Percentiles rank a stretch among this genome's conserved stretches.
phyloP scores from a whole-genome alignment of 2,797 vertebrate species.

The Okamejei kenojei region DNA sequence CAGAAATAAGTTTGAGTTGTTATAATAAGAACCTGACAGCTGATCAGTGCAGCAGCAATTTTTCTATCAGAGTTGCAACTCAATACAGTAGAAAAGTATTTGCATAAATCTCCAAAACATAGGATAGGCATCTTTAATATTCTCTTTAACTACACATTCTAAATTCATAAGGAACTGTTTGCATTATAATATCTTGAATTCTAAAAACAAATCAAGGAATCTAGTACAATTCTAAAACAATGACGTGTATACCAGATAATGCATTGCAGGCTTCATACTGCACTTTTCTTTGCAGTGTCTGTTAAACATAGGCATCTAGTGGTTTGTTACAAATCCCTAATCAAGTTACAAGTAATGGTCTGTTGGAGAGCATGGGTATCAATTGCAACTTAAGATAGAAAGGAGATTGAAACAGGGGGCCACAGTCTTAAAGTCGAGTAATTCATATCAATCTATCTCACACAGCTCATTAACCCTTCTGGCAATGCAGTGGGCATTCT shows the following conservation, averaged over 20 bases:
- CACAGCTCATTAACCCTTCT: neutral
- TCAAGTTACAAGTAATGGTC: neutral
- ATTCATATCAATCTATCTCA: neutral
- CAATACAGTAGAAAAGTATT: neutral
- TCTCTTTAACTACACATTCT: neutral
- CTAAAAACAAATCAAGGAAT: neutral
- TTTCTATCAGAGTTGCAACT: neutral
- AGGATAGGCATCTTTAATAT: neutral
- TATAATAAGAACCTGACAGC: neutral
- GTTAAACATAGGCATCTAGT: neutral
- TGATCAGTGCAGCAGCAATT: neutral
- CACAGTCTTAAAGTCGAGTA: neutral
- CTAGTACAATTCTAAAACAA: neutral
- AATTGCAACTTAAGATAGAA: neutral
- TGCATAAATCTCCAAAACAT: slow-evolving; percentile 1
- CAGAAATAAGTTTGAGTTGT: neutral
- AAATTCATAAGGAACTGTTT: neutral
- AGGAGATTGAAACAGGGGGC: neutral
- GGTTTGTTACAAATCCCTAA: neutral
- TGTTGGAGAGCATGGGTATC: neutral
- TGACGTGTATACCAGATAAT: neutral
- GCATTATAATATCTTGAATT: neutral
- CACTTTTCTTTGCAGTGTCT: neutral
- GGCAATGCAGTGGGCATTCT: neutral
- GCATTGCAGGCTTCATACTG: neutral